phyloP scores from a whole-genome alignment of 2,797 vertebrate genomes.

The Myiothlypis coronata region DNA sequence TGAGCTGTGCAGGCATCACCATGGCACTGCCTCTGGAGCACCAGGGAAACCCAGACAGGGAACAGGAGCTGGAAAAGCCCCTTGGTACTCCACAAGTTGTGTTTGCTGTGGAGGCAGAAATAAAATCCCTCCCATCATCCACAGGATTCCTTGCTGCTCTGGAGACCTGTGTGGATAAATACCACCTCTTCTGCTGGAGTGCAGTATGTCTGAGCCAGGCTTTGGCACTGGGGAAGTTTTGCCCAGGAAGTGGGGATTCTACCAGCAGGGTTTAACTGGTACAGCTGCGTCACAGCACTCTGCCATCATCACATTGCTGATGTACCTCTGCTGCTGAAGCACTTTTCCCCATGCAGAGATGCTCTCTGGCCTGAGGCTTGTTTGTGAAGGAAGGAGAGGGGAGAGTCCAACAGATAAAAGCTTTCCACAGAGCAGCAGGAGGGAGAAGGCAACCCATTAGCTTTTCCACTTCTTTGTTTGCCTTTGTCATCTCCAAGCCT shows the following conservation, averaged over 20 bases:
- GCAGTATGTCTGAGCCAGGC: background rate
- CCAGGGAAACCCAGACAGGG: background rate
- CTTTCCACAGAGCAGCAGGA: slow-evolving; percentile 42
- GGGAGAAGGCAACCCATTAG: slow-evolving; percentile 42
- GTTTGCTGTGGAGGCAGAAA: background rate
- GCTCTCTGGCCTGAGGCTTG: slow-evolving; percentile 33
- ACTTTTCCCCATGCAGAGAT: background rate
- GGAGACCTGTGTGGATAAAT: background rate
- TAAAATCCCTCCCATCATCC: background rate
- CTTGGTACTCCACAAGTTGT: background rate
- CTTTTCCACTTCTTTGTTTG: slow-evolving; percentile 5
- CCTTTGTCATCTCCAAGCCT: background rate
- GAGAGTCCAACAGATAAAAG: slow-evolving; percentile 25
- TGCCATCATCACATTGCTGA: accelerated
- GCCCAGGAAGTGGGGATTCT: background rate
- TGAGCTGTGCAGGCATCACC: background rate
- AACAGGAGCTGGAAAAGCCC: background rate
- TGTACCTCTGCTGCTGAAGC: background rate
- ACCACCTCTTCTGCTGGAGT: accelerated
- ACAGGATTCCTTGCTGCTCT: background rate
- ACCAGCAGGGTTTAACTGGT: background rate
- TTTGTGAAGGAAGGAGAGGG: slow-evolving; percentile 22
- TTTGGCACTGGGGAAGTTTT: background rate
- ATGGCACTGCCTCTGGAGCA: background rate
- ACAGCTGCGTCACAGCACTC: background rate